These are phyloP conservation scores for Gadus chalcogrammus DNA, from an alignment of 2,113 vertebrate genomes.

Conservation along the genomic window DNA sequence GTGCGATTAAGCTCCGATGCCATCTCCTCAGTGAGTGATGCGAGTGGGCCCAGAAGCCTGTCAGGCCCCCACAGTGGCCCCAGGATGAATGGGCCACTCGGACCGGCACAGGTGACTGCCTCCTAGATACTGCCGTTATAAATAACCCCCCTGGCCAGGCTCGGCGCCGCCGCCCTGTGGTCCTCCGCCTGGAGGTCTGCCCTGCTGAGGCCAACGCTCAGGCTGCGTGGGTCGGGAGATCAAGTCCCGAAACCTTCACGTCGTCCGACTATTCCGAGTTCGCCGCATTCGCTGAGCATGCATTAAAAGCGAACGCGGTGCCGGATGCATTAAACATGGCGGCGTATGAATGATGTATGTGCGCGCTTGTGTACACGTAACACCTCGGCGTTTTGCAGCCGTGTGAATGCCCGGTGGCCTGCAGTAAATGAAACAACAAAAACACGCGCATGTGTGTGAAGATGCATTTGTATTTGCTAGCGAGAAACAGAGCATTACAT, in stretches of 20 bases:
- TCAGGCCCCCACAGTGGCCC: slow-evolving; percentile 24
- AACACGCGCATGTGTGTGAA: slow-evolving; percentile 2
- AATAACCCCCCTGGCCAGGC: slow-evolving; percentile 25
- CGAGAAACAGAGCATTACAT: too few species aligned
- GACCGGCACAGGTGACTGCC: slow-evolving; percentile 33
- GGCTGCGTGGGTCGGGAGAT: background rate
- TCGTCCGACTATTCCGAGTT: too few species aligned
- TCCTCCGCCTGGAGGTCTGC: background rate
- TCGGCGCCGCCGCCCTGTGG: too few species aligned
- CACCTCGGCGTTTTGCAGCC: background rate
- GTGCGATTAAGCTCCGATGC: slow-evolving; percentile 28
- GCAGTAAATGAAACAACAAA: slow-evolving; percentile 21
- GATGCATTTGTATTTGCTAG: background rate
- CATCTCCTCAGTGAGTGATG: slow-evolving; percentile 36
- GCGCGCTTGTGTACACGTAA: background rate
- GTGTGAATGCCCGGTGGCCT: slow-evolving; percentile 10
- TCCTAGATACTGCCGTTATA: slow-evolving; percentile 30
- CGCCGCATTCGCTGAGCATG: too few species aligned
- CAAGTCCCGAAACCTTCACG: background rate
- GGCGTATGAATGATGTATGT: too few species aligned
- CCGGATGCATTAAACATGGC: too few species aligned
- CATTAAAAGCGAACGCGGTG: too few species aligned
- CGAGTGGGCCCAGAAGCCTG: slow-evolving; percentile 16
- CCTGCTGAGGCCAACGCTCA: background rate
- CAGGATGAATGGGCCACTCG: slow-evolving; percentile 37